These are phyloP conservation scores for Periplaneta americana DNA, from an alignment of 1,140 invertebrate genomes.

Conservation along the genomic window DNA sequence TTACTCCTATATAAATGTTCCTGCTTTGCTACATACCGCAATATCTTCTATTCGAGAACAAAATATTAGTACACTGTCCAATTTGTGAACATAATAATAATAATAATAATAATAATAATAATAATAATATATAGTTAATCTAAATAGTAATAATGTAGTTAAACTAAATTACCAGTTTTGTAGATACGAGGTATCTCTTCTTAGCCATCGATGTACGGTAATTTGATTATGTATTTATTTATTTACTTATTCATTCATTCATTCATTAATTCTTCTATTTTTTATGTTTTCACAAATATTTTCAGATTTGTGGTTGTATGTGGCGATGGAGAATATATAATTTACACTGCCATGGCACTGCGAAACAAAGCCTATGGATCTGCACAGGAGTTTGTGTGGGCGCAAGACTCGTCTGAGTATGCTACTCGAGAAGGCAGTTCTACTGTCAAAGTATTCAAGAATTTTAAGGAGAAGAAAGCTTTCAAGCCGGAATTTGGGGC, in stretches of 20 bases:
- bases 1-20: background rate
- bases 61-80: too few relatives aligned
- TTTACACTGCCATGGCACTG: conserved; percentile 98
- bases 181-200: too few relatives aligned
- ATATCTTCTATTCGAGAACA: too few relatives aligned
- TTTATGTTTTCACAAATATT: conserved; percentile 7
- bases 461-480: conserved; percentile 94
- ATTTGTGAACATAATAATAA: too few relatives aligned
- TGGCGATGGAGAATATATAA: conserved; percentile 99
- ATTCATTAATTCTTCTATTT: background rate
- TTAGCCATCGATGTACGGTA: too few relatives aligned
- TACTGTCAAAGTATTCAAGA: conserved; percentile 93
- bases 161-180: too few relatives aligned
- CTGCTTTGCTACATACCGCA: background rate
- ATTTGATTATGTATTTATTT: too few relatives aligned
- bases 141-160: too few relatives aligned
- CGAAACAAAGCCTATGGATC: conserved; percentile 98
- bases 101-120: too few relatives aligned
- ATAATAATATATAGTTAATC: too few relatives aligned
- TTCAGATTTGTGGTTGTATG: conserved; percentile 94
- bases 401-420: conserved; percentile 92
- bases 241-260: too few relatives aligned
- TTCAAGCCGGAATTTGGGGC: conserved; percentile 96
- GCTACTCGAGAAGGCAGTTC: conserved; percentile 87
- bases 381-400: conserved; percentile 99